Conservation (phyloP, 92 coral and sea anemone genomes). For the Bergia sp. region DNA sequence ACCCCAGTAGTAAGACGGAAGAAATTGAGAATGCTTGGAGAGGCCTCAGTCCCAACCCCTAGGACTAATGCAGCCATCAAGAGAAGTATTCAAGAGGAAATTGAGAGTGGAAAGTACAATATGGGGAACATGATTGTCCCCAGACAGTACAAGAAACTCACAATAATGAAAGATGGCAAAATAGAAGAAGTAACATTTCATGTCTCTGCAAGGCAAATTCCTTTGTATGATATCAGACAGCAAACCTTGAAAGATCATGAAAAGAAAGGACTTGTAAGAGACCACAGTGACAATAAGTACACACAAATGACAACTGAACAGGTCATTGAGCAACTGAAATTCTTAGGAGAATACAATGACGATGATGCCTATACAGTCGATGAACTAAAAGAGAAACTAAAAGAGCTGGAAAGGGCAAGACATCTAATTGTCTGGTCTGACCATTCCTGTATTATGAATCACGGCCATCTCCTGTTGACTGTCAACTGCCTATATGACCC, state of each 20-base stretch:
- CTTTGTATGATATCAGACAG: slow-evolving; percentile 31
- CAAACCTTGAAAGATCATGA: slow-evolving; percentile 10
- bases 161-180: background rate
- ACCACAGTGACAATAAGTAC: slow-evolving; percentile 33
- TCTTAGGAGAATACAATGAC: background rate
- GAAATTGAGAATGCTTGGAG: no score
- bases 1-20: background rate
- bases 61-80: no score
- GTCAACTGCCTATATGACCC: no score
- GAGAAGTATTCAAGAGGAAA: background rate
- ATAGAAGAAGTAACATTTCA: slow-evolving; percentile 3
- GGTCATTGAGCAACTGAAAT: background rate
- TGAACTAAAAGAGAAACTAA: no score
- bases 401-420: no score
- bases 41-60: no score
- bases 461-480: no score
- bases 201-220: slow-evolving; percentile 33
- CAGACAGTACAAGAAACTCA: background rate
- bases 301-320: slow-evolving; percentile 19
- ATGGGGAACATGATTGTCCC: background rate
- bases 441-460: no score
- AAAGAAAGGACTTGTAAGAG: slow-evolving; percentile 29
- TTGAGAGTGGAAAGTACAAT: slow-evolving; percentile 6
- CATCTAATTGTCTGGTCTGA: no score
- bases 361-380: no score